Conservation (phyloP, 2,888 invertebrate genomes). For the Diabrotica balteata region DNA sequence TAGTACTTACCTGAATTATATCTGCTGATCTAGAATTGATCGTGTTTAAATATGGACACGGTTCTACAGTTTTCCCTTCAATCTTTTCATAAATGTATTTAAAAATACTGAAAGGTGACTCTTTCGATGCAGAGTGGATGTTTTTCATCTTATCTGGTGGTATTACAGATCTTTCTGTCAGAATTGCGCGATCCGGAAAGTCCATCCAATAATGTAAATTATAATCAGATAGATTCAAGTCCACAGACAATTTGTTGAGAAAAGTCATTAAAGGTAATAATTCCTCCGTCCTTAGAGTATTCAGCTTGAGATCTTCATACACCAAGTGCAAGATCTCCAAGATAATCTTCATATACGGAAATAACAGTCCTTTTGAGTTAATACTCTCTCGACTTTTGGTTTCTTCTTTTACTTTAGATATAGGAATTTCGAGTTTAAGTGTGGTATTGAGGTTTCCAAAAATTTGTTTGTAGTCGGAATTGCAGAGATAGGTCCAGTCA, state of each 20-base stretch:
- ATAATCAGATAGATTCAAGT: conserved; percentile 76
- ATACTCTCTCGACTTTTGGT: conserved; percentile 15
- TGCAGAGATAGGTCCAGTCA: conserved; percentile 76
- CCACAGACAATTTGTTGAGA: conserved; percentile 77
- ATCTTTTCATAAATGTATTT: conserved; percentile 73
- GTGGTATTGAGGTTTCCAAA: conserved; percentile 29
- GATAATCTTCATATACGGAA: conserved; percentile 75
- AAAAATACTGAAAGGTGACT: conserved; percentile 75
- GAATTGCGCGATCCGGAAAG: conserved; percentile 66
- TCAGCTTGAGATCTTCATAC: conserved; percentile 90
- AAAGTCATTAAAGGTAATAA: conserved; percentile 74
- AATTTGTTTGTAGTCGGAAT: conserved; percentile 39
- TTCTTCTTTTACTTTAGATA: conserved; percentile 18
- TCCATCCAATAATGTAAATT: conserved; percentile 85
- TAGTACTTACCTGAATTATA: conserved; percentile 73
- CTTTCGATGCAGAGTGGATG: conserved; percentile 66
- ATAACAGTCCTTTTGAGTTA: conserved; percentile 71
- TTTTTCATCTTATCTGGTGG: conserved; percentile 65
- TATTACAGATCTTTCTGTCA: conserved; percentile 16
- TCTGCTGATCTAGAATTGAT: conserved; percentile 78
- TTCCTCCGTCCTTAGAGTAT: conserved; percentile 72
- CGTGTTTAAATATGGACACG: conserved; percentile 76
- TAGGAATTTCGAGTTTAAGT: conserved; percentile 29
- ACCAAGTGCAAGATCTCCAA: conserved; percentile 85
- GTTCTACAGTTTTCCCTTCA: conserved; percentile 62